These are phyloP conservation scores for Patella depressa DNA, from an alignment of 2,888 invertebrate species.

Conservation along the genomic window DNA sequence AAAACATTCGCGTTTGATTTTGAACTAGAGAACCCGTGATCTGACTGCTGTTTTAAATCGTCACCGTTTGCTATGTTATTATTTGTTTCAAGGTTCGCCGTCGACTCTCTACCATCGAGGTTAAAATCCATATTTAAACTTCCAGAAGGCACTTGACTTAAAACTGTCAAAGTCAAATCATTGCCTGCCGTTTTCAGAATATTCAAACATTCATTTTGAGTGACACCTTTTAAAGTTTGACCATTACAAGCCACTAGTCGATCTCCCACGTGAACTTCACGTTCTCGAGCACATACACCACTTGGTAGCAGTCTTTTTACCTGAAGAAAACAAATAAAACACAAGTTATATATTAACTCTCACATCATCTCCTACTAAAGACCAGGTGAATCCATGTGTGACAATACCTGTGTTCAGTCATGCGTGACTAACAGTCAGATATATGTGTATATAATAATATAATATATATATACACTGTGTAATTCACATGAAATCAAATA, in stretches of 20 bases:
- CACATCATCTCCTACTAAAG: no score
- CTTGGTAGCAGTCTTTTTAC: conserved; percentile 60
- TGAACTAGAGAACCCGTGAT: neutral
- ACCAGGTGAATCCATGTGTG: no score
- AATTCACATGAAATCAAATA: no score
- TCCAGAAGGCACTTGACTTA: conserved; percentile 49
- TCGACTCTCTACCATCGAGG: neutral
- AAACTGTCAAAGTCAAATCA: conserved; percentile 84
- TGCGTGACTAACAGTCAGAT: no score
- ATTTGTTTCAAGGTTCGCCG: neutral
- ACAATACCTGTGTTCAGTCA: no score
- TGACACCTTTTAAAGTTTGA: conserved; percentile 81
- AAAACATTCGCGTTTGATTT: conserved; percentile 36
- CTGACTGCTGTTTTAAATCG: neutral
- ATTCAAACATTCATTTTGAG: conserved; percentile 88
- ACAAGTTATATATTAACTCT: no score
- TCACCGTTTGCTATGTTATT: neutral
- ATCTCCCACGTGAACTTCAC: conserved; percentile 86
- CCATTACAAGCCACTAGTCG: conserved; percentile 92
- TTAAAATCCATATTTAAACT: conserved; percentile 16
- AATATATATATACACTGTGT: no score
- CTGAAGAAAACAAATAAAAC: conserved; percentile 40
- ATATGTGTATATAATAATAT: no score
- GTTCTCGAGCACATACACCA: conserved; percentile 77
- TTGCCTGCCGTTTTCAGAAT: conserved; percentile 88